These are phyloP conservation scores for Athene noctua DNA, from an alignment of 2,113 vertebrate species.

Conservation along the genomic window DNA sequence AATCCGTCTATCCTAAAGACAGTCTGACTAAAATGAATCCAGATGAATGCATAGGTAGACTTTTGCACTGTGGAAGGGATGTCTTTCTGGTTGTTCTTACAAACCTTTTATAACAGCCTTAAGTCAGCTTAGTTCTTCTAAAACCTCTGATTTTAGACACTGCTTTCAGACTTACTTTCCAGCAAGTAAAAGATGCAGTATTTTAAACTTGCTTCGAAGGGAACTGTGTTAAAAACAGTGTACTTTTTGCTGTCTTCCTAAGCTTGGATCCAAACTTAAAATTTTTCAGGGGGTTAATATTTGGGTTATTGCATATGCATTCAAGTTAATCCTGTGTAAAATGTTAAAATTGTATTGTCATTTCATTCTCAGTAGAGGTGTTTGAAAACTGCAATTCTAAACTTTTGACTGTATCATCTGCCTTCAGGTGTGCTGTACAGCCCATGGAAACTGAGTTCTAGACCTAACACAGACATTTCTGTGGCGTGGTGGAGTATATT, in stretches of 20 bases:
- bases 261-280: background rate
- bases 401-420: background rate
- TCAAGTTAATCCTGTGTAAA: background rate
- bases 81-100: background rate
- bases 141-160: background rate
- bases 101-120: background rate
- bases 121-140: background rate
- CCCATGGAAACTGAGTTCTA: background rate
- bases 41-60: background rate
- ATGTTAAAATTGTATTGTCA: background rate
- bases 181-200: background rate
- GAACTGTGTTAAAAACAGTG: background rate
- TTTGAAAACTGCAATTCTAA: background rate
- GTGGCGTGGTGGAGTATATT: background rate
- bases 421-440: background rate
- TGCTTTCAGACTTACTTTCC: background rate
- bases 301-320: background rate
- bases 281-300: background rate
- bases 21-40: background rate
- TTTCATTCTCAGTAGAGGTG: background rate
- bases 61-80: background rate
- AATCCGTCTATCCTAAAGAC: background rate
- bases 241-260: background rate
- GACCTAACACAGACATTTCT: background rate
- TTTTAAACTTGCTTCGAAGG: background rate